Percentiles rank a stretch among this genome's conserved stretches.
Evolutionary conservation across 2,113 vertebrate genomes (phyloP).

Genomic region (Poeciliopsis prolifica): DNA sequence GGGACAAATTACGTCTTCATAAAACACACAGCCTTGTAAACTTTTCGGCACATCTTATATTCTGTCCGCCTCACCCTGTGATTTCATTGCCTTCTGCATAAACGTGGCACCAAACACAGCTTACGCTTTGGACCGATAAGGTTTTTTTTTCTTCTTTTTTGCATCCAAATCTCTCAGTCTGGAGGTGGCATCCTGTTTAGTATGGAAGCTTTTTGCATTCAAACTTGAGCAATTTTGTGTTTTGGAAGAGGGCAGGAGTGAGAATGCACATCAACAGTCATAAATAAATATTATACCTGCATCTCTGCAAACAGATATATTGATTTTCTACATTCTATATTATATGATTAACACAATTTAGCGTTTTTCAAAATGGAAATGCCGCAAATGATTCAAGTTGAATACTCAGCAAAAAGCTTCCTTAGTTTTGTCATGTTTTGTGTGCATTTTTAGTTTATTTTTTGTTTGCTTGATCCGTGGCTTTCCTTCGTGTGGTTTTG

Average conservation of each 20-base stretch:
- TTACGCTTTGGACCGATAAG: constrained; percentile 17
- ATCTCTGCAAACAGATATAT: no score
- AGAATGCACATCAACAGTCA: no score
- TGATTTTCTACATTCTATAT: background rate
- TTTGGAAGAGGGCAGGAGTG: background rate
- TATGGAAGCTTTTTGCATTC: constrained; percentile 45
- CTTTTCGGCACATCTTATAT: constrained; percentile 49
- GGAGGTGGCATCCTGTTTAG: constrained; percentile 68
- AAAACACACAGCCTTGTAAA: constrained; percentile 44
- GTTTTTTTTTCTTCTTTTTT: constrained; percentile 24
- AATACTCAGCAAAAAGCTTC: constrained; percentile 56
- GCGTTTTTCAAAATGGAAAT: background rate
- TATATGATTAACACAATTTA: background rate
- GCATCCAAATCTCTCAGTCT: constrained; percentile 63
- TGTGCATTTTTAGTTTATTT: constrained; percentile 46
- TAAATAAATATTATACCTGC: background rate
- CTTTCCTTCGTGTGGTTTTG: constrained; percentile 73
- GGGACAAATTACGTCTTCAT: constrained; percentile 46
- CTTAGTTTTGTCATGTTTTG: constrained; percentile 50
- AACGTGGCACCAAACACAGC: constrained; percentile 33
- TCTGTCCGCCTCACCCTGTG: constrained; percentile 36
- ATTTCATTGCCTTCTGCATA: constrained; percentile 43
- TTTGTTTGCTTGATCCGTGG: constrained; percentile 88
- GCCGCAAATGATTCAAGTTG: background rate
- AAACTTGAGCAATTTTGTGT: constrained; percentile 1